Base-by-base conservation (phyloP, 2,113 vertebrate species). In the Ibidorhyncha struthersii region DNA sequence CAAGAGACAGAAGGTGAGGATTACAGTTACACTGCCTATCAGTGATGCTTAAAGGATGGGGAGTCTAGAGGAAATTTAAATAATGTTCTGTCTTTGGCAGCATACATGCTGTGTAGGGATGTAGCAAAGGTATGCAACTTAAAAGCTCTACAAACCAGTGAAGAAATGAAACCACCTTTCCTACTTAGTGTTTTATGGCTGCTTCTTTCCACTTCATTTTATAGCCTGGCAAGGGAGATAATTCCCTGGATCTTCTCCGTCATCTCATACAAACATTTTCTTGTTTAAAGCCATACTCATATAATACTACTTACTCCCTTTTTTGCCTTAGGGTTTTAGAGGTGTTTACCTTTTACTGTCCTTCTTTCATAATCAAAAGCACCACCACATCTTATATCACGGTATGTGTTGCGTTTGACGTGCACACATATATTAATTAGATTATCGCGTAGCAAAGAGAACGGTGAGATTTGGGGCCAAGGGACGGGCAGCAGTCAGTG, bases 31-130 rank as follows among this genome's bases (percentile, higher is more conserved):
- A 7, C 56, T 87, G 81, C 81, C 78, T 96, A 30, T 96, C 83
- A 90, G 82, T 12, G 89, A 82, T 84, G 73, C 78, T 93, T 86
- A 93, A 85, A 91, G 91, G 61, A 80, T 73, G 73, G 86, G 53
- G 78, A 96, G 81, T 50, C 71, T 79, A 49, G 63, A 76, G 81
- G 41, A 94, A 94, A 94, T 96, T 92, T 95, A 91, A 96, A 96
- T 96, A 77, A 21, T 40, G 27, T 87, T 94, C 94, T 89, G n/a
- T 91, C 70, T 97, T 91, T 66, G 70, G 86, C 71, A 88, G 86
- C 43, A 69, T 66, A 4, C 89, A 50, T 76, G 74, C 81, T 96
- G 91, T 62, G 70, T 30, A 73, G 81, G 84, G 70, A 43, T 53
- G 81, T 67, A 95, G 70, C 81, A 94, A 63, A 94, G 81, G 86